These are phyloP conservation scores for Hemitrygon akajei DNA, from an alignment of 2,797 vertebrate species.

Conservation along the genomic window DNA sequence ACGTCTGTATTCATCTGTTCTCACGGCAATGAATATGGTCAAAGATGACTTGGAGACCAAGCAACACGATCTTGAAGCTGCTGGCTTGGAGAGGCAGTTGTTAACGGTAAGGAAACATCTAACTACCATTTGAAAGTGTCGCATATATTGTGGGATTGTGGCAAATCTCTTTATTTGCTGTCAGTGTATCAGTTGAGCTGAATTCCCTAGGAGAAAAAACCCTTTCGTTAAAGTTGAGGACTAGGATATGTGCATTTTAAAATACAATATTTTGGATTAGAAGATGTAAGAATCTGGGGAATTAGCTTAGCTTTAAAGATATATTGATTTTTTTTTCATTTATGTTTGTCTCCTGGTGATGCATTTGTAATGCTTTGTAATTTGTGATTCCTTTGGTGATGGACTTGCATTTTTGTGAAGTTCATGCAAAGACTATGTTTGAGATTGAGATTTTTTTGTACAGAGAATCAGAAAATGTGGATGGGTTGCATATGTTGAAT, in stretches of 20 bases:
- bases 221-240: neutral
- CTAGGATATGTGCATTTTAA: neutral
- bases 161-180: too few species aligned
- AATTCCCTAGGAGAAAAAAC: neutral
- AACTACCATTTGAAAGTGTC: neutral
- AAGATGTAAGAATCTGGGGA: neutral
- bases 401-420: neutral
- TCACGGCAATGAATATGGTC: conserved; percentile 62
- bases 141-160: neutral
- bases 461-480: neutral
- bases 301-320: neutral
- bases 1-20: conserved; percentile 66
- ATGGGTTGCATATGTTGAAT: neutral
- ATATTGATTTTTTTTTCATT: neutral
- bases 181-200: neutral
- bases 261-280: neutral
- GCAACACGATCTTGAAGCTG: neutral
- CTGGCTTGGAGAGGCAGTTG: neutral
- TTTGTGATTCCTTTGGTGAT: too few species aligned
- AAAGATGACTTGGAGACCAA: conserved; percentile 45
- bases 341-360: neutral
- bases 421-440: neutral
- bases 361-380: neutral
- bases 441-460: neutral
- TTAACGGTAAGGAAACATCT: neutral